Base-by-base conservation (phyloP, 2,113 vertebrate genomes). In the Reinhardtius hippoglossoides region DNA sequence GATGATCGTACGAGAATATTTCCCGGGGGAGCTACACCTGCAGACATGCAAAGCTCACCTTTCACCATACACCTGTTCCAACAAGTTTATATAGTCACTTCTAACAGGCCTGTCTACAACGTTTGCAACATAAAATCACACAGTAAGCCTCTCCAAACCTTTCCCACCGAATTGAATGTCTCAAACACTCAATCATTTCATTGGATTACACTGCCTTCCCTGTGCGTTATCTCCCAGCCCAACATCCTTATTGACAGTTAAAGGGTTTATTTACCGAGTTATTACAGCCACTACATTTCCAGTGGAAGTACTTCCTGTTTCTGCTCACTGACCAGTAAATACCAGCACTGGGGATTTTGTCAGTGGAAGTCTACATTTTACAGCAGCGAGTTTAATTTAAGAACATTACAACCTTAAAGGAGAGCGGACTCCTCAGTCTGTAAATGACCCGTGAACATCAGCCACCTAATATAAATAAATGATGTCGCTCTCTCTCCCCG, bases 391-490 rank as follows among this genome's bases (percentile, higher is more conserved):
- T 10, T 16, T 9, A 0, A 10, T 64, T 69, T 44, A 24, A 35
- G n/a, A 64, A 26, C 23, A 56, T 20, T 3, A 42, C 12, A 3
- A 4, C 27, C 20, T 48, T 35, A 40, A 16, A 27, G n/a, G 21
- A 31, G 63, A 57, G 62, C 2, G 18, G 18, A 59, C 20, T 54
- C 16, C 4, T 48, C 9, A 48, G 56, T 44, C 15, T 3, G 23
- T 61, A 54, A 56, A 66, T 66, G 65, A 40, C 31, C 18, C 15
- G 3, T 20, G 31, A 20, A 67, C 21, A 57, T 16, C 27, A 35
- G 18, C 56, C 23, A 56, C 4, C 23, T 31, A n/a, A 24, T 61
- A 59, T 88, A 20, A 85, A 83, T 84, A 84, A 81, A 74, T 55
- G 0, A 86, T 82, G 68, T 21, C 2, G 0, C 57, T 57, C 18